Base-by-base conservation (phyloP, 1,140 invertebrate species). In the Sinella curviseta region DNA sequence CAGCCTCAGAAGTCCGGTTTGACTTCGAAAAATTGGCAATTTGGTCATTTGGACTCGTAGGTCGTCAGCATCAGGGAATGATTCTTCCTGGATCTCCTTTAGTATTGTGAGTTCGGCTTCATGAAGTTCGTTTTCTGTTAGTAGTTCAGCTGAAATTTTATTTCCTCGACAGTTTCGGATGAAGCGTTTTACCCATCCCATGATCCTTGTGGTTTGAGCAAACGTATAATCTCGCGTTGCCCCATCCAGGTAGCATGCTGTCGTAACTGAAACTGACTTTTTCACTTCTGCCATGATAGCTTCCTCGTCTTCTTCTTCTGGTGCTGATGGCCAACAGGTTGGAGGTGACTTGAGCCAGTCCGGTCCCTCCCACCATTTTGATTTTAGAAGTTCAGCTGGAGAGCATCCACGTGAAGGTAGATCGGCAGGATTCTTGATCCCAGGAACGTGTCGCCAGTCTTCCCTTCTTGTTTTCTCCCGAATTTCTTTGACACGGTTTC, bases 401-500 rank as follows among this genome's bases (percentile, higher is more conserved):
- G 24, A 28, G 28, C 74, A 75, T 20, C 74, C 74, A 31, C 74
- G 8, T 48, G 74, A 75, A 1, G 74, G 74, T 17, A 75, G 39
- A 30, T 75, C 74, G 12, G 74, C 74, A 4, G 74, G 74, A 35
- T 75, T 75, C 35, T 8, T 75, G 17, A 12, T 8, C 3, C 74
- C 74, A 20, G 74, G 74, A 36, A 75, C 74, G 16, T 54, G 39
- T 75, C 74, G 35, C 74, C 74, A 75, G 1, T 39, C 14, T 1
- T 3, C 4, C 1, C 8, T 2, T 14, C 39, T 4, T 8, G 74
- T 75, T 36, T 8, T 4, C n/a, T 36, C n/a, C 24, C 36, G 4
- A 20, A 84, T 83, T 70, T 84, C 82, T 67, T 83, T 74, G 8
- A 78, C 77, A n/a, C 80, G 35, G 39, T 84, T 84, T 2, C 24